Percentiles rank a stretch among this genome's conserved stretches.
These are phyloP conservation scores for Drosophila pruinosa DNA, from an alignment of 1,140 invertebrate species.

Conservation along the genomic window DNA sequence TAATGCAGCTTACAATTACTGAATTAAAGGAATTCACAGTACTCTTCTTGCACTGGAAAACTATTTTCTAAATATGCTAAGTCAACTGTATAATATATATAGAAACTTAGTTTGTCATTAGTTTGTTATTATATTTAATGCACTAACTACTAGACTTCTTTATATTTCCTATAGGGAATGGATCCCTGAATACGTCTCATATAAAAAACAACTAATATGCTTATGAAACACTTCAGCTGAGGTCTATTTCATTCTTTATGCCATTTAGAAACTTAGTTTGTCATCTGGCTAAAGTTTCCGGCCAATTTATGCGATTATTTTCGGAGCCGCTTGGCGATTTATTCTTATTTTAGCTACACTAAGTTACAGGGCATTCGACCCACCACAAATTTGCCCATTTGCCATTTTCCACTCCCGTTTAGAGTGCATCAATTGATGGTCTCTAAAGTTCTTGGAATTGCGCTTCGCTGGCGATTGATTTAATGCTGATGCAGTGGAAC, in stretches of 20 bases:
- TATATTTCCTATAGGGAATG: no score
- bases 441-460: conserved; percentile 37
- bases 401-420: conserved; percentile 42
- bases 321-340: not conserved
- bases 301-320: not conserved
- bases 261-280: not conserved
- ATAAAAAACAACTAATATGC: no score
- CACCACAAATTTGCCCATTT: conserved; percentile 26
- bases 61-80: no score
- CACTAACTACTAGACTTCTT: no score
- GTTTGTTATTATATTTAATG: no score
- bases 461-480: conserved; percentile 55
- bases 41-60: no score
- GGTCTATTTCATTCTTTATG: not conserved
- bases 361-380: not conserved
- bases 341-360: not conserved
- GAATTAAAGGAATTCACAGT: no score
- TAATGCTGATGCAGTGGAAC: conserved; percentile 48
- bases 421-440: conserved; percentile 38
- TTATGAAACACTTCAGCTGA: no score
- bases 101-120: no score
- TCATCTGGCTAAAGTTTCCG: not conserved
- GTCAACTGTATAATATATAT: no score
- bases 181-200: no score
- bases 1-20: no score